Conservation (phyloP, 2,888 invertebrate genomes). For the Eristalinus aeneus region DNA sequence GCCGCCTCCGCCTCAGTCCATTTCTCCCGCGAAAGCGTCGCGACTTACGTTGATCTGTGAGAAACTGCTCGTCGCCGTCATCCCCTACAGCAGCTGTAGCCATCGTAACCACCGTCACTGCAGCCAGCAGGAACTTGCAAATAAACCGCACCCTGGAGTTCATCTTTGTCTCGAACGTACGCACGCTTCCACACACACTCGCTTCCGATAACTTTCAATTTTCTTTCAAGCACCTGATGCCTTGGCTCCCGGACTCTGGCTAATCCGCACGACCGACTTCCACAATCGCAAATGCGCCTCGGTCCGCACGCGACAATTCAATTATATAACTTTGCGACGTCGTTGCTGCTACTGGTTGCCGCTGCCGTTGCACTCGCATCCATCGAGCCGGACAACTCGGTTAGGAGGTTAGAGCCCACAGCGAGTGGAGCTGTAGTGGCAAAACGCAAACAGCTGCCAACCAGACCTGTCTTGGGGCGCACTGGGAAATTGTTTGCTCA, state of each 20-base stretch:
- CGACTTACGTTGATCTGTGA: constrained; percentile 67
- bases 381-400: constrained; percentile 57
- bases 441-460: constrained; percentile 45
- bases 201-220: constrained; percentile 47
- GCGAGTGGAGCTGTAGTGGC: constrained; percentile 2
- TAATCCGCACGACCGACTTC: constrained; percentile 69
- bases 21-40: background rate
- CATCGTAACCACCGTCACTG: constrained; percentile 32
- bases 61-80: constrained; percentile 43
- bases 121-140: constrained; percentile 56
- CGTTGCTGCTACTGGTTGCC: background rate
- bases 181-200: background rate
- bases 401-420: constrained; percentile 62
- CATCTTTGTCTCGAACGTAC: constrained; percentile 16
- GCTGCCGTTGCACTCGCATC: constrained; percentile 23
- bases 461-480: constrained; percentile 31
- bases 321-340: constrained; percentile 67
- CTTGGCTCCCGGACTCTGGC: constrained; percentile 2
- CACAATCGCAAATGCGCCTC: constrained; percentile 66
- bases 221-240: constrained; percentile 32
- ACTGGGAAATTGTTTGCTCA: constrained; percentile 51
- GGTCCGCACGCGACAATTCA: constrained; percentile 67
- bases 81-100: background rate
- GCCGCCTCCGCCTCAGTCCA: background rate
- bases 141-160: constrained; percentile 49